Base-by-base conservation (phyloP, 2,888 invertebrate genomes). In the Liodrosophila aerea region DNA sequence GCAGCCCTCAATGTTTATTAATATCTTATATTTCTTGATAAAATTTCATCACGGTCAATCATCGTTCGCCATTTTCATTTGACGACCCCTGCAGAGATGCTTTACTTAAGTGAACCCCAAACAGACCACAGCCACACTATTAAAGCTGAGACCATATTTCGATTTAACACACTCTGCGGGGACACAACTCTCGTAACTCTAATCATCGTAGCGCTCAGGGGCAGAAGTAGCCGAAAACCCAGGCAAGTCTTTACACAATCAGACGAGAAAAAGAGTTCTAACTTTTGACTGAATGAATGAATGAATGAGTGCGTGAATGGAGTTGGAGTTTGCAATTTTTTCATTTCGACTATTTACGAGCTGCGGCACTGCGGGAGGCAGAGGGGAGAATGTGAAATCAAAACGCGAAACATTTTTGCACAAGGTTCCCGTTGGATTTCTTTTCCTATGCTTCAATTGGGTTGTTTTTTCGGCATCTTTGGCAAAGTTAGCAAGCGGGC, bases 391-490 rank as follows among this genome's bases (percentile, higher is more conserved):
- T 41, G 54, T 57, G 57, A 70, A 72, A 69, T 73, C 64, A 65
- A 73, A 71, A 59, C 67, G 71, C 72, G 65, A 63, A 64, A 78
- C 56, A 82, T 59, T 82, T 63, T 69, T 59, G 60, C 65, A 64
- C 68, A 60, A 59, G 66, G 69, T 64, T 64, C 53, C 41, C 5
- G 22, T 22, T 22, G 22, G 22, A 5, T 22, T 22, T 5, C 22
- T 22, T 22, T 56, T 34, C 43, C 36, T 33, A 16, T 34, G 44
- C 34, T 44, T 47, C 27, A 15, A 37, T 34, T 22, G 27, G 33
- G 18, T 40, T 51, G 22, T 16, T 29, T 34, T 11, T 39, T 39
- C 41, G 43, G 7, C 13, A 29, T 44, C 44, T 31, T 37, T 49
- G 18, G 27, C 49, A 62, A 47, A 53, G 60, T 61, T 61, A 52